phyloP scores from a whole-genome alignment of 2,113 vertebrate genomes.

The Rhinoptilus africanus region DNA sequence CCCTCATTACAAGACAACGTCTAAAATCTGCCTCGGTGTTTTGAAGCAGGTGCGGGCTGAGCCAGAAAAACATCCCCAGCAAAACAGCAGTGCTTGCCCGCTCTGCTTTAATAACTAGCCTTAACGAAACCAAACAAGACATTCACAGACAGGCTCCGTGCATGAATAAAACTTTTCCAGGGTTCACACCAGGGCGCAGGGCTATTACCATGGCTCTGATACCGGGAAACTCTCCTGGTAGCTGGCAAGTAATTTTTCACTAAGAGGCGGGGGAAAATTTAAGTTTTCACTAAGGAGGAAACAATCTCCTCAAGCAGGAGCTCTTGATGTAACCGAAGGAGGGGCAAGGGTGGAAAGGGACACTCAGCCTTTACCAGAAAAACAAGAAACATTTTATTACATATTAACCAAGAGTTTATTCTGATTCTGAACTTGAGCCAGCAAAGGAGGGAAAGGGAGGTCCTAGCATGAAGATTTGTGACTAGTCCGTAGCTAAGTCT shows the following conservation, averaged over 20 bases:
- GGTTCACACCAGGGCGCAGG: background rate
- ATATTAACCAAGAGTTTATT: constrained; percentile 39
- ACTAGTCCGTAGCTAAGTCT: background rate
- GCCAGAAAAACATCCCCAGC: background rate
- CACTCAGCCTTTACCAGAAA: background rate
- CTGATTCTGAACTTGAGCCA: background rate
- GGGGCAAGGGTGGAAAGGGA: background rate
- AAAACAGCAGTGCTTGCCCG: background rate
- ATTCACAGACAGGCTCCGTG: background rate
- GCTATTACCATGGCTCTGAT: background rate
- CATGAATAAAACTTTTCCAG: background rate
- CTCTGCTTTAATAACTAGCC: background rate
- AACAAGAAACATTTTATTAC: constrained; percentile 45
- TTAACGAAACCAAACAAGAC: background rate
- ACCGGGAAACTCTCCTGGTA: background rate
- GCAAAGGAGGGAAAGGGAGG: background rate
- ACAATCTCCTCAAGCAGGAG: background rate
- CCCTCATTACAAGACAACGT: background rate
- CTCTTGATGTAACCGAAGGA: background rate
- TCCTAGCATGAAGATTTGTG: background rate
- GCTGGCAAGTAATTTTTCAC: background rate
- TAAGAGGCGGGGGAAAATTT: background rate
- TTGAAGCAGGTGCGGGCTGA: background rate
- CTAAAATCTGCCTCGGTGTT: background rate
- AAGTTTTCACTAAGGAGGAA: background rate